Percentiles rank a stretch among this genome's conserved stretches.
phyloP scores from a whole-genome alignment of 2,113 vertebrate genomes.

The Megalops atlanticus region DNA sequence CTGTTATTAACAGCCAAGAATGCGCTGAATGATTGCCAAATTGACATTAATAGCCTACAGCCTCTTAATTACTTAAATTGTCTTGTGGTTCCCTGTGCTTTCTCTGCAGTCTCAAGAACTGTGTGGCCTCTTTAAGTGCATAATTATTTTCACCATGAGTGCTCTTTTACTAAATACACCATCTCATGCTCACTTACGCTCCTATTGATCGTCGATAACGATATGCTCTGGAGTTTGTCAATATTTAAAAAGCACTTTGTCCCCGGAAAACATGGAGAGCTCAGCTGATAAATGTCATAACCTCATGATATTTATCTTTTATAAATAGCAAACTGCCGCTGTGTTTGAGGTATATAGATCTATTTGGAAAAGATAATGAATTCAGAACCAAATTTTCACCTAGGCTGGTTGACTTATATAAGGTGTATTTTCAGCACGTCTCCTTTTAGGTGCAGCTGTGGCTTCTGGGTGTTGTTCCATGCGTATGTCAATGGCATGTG shows the following conservation, averaged over 20 bases:
- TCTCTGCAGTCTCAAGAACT: background rate
- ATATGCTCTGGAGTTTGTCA: conserved; percentile 47
- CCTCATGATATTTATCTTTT: conserved; percentile 57
- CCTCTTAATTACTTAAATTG: conserved; percentile 20
- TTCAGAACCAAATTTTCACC: conserved; percentile 1
- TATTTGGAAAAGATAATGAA: conserved; percentile 16
- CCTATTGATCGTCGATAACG: conserved; percentile 43
- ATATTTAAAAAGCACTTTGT: conserved; percentile 56
- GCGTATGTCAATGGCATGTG: too few species aligned
- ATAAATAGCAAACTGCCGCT: conserved; percentile 43
- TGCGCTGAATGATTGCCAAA: background rate
- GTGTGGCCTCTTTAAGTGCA: background rate
- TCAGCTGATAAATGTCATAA: conserved; percentile 55
- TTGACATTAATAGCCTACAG: conserved; percentile 3
- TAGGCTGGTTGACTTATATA: conserved; percentile 1
- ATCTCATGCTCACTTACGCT: background rate
- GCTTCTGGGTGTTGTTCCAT: too few species aligned
- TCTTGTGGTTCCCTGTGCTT: background rate
- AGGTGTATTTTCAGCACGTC: background rate
- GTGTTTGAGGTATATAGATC: conserved; percentile 29
- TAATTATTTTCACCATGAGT: background rate
- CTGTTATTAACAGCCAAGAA: background rate
- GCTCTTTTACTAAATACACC: background rate
- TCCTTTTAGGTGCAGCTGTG: too few species aligned
- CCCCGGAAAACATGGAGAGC: conserved; percentile 47